Base-by-base conservation (phyloP, 1,140 invertebrate species). In the Aphaenogaster floridana region DNA sequence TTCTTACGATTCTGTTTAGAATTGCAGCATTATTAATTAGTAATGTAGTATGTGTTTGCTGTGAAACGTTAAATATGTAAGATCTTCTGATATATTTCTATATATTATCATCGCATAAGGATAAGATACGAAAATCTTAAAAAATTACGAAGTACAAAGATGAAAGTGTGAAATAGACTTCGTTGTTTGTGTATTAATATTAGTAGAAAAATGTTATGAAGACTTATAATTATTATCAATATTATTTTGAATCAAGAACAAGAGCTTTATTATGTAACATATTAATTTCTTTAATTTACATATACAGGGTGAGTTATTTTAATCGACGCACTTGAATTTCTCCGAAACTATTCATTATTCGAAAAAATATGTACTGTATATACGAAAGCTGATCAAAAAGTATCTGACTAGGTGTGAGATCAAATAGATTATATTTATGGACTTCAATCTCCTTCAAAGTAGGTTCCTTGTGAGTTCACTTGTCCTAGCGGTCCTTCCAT, bases 91-190 rank as follows among this genome's bases (percentile, higher is more conserved):
- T 34, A 36, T 21, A 72, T 59, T 72, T 83, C n/a, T 34, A 36
- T 9, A 28, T 74, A 72, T 17, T 81, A 45, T 81, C 2, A n/a
- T 72, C 7, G 11, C 7, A 28, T 59, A 83, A 61, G 15, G 1
- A 21, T 15, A 59, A 45, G 36, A 52, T 68, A 80, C 17, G 0
- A 45, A 71, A 48, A 83, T 50, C 15, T n/a, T 42, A 48, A 45
- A 84, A 74, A 61, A 59, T 74, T 61, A 6, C 11, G 34, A 74
- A 84, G 80, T 84, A 84, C 69, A 84, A 84, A 74, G 15, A 72
- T 72, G 68, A 84, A 84, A 84, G 13, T 61, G 34, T 84, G 13
- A 48, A 59, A 74, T 74, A 6, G 8, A 74, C 7, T 74, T 84
- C 3, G 11, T 21, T 21, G 21, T 21, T 63, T 11, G 11, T 13